phyloP scores from a whole-genome alignment of 1,140 invertebrate genomes.

The Neuroterus valhalla region DNA sequence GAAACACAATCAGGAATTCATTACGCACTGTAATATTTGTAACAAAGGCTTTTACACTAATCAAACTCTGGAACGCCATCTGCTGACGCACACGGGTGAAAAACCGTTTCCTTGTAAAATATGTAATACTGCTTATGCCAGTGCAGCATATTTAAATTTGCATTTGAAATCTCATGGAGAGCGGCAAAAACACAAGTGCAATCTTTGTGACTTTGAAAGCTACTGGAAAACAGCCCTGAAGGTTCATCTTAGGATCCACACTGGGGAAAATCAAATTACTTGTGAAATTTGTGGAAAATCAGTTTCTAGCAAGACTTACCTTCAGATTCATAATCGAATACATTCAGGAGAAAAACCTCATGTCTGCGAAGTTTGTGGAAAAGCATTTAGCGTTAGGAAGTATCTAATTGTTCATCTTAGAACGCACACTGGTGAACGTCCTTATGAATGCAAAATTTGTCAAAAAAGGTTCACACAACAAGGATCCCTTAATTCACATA shows the following conservation, averaged over 20 bases:
- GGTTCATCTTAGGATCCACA: constrained; percentile 86
- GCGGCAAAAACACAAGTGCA: constrained; percentile 70
- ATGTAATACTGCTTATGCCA: constrained; percentile 76
- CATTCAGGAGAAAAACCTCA: constrained; percentile 86
- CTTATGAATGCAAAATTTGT: constrained; percentile 78
- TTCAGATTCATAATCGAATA: constrained; percentile 74
- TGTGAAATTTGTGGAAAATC: constrained; percentile 76
- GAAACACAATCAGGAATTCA: constrained; percentile 69
- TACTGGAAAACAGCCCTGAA: constrained; percentile 79
- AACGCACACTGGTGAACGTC: constrained; percentile 77
- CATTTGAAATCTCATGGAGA: constrained; percentile 63
- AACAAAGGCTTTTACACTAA: constrained; percentile 67
- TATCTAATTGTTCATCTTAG: constrained; percentile 80
- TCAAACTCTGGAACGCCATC: constrained; percentile 63
- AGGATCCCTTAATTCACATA: constrained; percentile 65
- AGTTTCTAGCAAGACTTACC: constrained; percentile 77
- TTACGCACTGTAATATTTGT: constrained; percentile 60
- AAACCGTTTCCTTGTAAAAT: constrained; percentile 85
- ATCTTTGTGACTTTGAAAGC: constrained; percentile 64
- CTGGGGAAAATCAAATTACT: constrained; percentile 74
- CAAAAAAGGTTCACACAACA: constrained; percentile 80
- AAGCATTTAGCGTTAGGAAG: constrained; percentile 80
- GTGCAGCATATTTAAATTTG: constrained; percentile 59
- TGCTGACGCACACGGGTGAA: constrained; percentile 78
- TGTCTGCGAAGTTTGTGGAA: constrained; percentile 83